Base-by-base conservation (phyloP, 2,888 invertebrate species). In the Syrista parreyssii region DNA sequence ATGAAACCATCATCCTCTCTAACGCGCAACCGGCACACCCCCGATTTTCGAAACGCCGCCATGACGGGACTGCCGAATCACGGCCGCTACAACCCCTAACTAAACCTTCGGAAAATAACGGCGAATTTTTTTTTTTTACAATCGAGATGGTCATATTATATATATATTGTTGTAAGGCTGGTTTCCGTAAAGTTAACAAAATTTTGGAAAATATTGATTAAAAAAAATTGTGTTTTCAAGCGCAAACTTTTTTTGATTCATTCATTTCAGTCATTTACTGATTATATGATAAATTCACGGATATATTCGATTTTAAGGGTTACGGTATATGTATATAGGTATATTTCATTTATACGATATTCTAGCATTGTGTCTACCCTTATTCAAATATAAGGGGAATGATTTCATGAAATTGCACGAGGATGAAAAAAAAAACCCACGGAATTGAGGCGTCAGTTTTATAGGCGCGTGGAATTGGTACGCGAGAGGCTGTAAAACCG, bases 1-100 rank as follows among this genome's bases (percentile, higher is more conserved):
- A 89, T 90, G 88, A 90, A 89, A 89, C 85, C 89, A 87, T 87
- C 76, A 32, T 68, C 76, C 76, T 73, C 73, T 30, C 71, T 33
- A 55, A 55, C 55, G 55, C 55, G 23, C 55, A 55, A 55, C 71
- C 32, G 32, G 31, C 71, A 31, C 71, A 71, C 32, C 71, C 71
- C 32, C 71, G 71, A 31, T 55, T 55, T 55, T 71, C 71, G 12
- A 71, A 71, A 11, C 35, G 30, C 32, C 75, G 55, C 68, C 75
- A 74, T 74, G 35, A 23, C 74, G 74, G 74, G 12, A 30, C 12
- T 35, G 11, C 12, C 74, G 74, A 74, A 33, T 35, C 36, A n/a
- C 74, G 74, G 35, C 33, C n/a, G 23, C 30, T 11, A 71, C 15
- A 30, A 30, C 11, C 89, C 84, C 23, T 68, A 23, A 23, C 33